phyloP scores from a whole-genome alignment of 2,888 invertebrate species.

The Sminthurinus aureus region DNA sequence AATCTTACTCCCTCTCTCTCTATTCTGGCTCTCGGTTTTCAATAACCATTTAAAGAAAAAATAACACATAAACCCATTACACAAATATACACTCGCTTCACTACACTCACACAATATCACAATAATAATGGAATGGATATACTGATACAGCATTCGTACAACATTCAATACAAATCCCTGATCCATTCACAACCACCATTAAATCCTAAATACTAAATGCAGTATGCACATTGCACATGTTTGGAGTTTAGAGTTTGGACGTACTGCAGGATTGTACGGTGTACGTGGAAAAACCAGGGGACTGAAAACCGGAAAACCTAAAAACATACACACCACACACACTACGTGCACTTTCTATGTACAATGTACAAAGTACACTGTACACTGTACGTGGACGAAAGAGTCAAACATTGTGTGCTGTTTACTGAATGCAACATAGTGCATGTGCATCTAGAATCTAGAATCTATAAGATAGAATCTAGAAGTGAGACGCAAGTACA shows the following conservation, averaged over 20 bases:
- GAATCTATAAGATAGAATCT: no score
- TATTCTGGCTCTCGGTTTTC: background rate
- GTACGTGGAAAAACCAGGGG: background rate
- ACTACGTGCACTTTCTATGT: no score
- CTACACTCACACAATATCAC: background rate
- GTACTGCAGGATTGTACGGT: no score
- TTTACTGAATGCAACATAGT: no score
- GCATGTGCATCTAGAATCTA: no score
- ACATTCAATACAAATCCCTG: background rate
- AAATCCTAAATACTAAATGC: no score
- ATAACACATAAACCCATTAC: background rate
- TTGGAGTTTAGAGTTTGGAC: background rate
- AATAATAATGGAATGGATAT: background rate
- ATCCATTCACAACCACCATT: background rate
- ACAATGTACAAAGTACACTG: no score
- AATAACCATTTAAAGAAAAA: background rate
- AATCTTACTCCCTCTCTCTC: background rate
- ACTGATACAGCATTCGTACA: background rate
- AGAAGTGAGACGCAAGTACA: no score
- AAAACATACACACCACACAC: no score
- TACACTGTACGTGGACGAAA: no score
- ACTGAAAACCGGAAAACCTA: no score
- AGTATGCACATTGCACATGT: background rate
- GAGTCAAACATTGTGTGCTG: no score
- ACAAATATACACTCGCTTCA: conserved; percentile 1